These are phyloP conservation scores for Clivina fossor DNA, from an alignment of 2,888 invertebrate species.

Conservation along the genomic window DNA sequence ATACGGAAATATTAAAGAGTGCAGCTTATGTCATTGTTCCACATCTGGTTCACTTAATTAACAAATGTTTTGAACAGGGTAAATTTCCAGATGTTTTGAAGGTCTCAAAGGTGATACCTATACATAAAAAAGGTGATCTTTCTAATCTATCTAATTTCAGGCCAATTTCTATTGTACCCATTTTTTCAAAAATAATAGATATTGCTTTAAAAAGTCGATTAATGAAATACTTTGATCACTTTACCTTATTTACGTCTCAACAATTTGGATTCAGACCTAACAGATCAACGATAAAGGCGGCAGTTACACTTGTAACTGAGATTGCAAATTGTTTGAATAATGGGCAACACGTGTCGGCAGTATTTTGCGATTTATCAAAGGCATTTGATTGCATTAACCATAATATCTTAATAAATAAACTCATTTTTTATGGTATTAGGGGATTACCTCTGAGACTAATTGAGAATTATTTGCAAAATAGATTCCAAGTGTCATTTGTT, in stretches of 20 bases:
- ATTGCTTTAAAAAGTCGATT: neutral
- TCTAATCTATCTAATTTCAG: neutral
- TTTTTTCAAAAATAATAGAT: conserved; percentile 4
- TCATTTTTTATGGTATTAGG: too few relatives aligned
- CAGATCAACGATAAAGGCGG: neutral
- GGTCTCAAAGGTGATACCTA: conserved; percentile 1
- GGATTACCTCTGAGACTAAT: too few relatives aligned
- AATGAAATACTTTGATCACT: neutral
- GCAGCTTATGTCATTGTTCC: neutral
- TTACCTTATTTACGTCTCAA: neutral
- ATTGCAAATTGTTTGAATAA: neutral
- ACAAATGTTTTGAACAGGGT: neutral
- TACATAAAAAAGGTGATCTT: neutral
- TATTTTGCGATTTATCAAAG: neutral
- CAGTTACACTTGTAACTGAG: neutral
- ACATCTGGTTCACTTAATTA: neutral
- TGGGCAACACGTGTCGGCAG: neutral
- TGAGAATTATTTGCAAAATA: too few relatives aligned
- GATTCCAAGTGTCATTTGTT: too few relatives aligned
- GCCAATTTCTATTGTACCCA: conserved; percentile 2
- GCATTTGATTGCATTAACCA: neutral
- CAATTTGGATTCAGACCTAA: neutral
- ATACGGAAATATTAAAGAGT: neutral
- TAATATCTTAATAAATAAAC: neutral
- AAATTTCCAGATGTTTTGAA: conserved; percentile 11